phyloP scores from a whole-genome alignment of 1,140 invertebrate species.

The Drosophila sucinea region DNA sequence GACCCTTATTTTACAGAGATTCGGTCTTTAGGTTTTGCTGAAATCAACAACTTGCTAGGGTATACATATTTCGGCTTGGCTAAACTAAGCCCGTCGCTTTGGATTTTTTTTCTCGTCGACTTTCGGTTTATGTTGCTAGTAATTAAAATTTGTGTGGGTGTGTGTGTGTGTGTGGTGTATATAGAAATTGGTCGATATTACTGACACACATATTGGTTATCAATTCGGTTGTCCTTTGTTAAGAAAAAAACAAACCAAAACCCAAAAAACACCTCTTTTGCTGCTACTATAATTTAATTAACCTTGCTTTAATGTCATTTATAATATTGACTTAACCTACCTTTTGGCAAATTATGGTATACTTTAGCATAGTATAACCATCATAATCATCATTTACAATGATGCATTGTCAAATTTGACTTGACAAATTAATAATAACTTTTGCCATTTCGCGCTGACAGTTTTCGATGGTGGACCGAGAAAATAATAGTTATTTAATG shows the following conservation, averaged over 20 bases:
- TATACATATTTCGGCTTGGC: too few species aligned
- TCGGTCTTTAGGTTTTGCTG: too few species aligned
- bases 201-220: slow-evolving; percentile 8
- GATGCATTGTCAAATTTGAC: slow-evolving; percentile 34
- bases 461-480: slow-evolving; percentile 16
- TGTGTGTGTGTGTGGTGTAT: slow-evolving; percentile 3
- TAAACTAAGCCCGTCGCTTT: too few species aligned
- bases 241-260: too few species aligned
- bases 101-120: too few species aligned
- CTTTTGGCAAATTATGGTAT: background rate
- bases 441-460: slow-evolving; percentile 50
- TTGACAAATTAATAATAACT: slow-evolving; percentile 65
- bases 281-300: background rate
- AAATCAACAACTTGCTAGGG: too few species aligned
- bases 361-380: background rate
- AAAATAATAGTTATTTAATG: slow-evolving; percentile 77
- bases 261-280: too few species aligned
- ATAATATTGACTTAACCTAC: slow-evolving; percentile 23
- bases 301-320: slow-evolving; percentile 1
- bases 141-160: slow-evolving; percentile 41
- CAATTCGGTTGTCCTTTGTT: background rate
- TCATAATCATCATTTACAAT: slow-evolving; percentile 38
- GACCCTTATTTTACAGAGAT: too few species aligned
- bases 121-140: slow-evolving; percentile 39
- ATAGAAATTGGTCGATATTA: slow-evolving; percentile 34